A percentile compares a stretch with the other conserved stretches of the same genome.
phyloP scores from a whole-genome alignment of 1,140 invertebrate genomes.

The Microplitis demolitor region DNA sequence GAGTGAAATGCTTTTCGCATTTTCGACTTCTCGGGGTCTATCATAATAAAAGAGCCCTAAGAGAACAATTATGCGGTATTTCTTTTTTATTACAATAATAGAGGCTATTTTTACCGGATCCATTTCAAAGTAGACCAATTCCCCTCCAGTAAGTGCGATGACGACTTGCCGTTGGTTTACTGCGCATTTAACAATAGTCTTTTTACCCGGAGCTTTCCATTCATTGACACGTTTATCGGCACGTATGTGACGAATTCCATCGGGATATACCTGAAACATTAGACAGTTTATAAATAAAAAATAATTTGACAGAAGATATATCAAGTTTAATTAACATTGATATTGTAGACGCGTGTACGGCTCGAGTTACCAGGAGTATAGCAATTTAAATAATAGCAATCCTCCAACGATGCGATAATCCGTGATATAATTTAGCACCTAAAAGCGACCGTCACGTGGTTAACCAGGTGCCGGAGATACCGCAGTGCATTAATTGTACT shows the following conservation, averaged over 20 bases:
- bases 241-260: constrained; percentile 97
- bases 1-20: constrained; percentile 43
- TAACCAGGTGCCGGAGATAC: constrained; percentile 54
- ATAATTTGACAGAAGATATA: background rate
- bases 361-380: constrained; percentile 43
- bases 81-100: constrained; percentile 5
- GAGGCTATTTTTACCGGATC: constrained; percentile 81
- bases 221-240: constrained; percentile 98
- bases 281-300: constrained; percentile 18
- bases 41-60: constrained; percentile 25
- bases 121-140: constrained; percentile 99
- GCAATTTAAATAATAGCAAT: constrained; percentile 31
- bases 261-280: constrained; percentile 84
- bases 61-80: constrained; percentile 44
- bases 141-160: constrained; percentile 95
- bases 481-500: constrained; percentile 39
- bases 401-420: constrained; percentile 52
- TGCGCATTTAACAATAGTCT: constrained; percentile 96
- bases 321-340: background rate
- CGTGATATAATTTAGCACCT: constrained; percentile 48
- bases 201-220: constrained; percentile 98
- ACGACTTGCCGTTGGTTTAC: constrained; percentile 99
- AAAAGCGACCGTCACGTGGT: constrained; percentile 52
- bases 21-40: constrained; percentile 44
- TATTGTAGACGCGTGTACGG: constrained; percentile 7